These are phyloP conservation scores for Saccopteryx bilineata DNA, from an alignment of 2,113 vertebrate genomes.

Conservation along the genomic window DNA sequence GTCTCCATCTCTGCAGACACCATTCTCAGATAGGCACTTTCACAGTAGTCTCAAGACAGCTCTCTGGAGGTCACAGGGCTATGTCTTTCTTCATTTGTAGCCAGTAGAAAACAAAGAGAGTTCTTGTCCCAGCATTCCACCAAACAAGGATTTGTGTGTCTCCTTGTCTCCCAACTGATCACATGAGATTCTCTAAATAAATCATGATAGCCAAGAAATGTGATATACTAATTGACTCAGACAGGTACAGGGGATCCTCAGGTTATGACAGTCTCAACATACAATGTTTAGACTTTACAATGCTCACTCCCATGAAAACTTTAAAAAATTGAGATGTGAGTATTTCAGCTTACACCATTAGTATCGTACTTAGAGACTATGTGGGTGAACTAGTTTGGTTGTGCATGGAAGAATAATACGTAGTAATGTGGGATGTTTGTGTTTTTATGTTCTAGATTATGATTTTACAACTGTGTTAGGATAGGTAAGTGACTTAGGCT, in stretches of 20 bases:
- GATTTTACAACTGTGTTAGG: too few relatives aligned
- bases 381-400: too few relatives aligned
- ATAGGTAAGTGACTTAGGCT: too few relatives aligned
- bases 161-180: not conserved
- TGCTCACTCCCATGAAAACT: too few relatives aligned
- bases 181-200: slow-evolving; percentile 1
- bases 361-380: too few relatives aligned
- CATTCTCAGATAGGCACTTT: not conserved
- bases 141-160: not conserved
- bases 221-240: not conserved
- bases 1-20: not conserved
- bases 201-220: not conserved
- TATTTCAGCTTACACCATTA: too few relatives aligned
- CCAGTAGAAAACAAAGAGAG: not conserved
- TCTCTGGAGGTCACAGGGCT: not conserved
- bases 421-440: too few relatives aligned
- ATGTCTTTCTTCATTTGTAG: not conserved
- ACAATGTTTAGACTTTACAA: too few relatives aligned
- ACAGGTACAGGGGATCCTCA: not conserved
- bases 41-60: not conserved
- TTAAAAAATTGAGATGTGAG: too few relatives aligned
- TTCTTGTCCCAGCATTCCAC: not conserved
- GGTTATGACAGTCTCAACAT: too few relatives aligned
- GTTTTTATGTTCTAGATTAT: too few relatives aligned
- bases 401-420: too few relatives aligned